Evolutionary conservation across 2,797 vertebrate genomes (phyloP).

Genomic region (Tadarida brasiliensis): DNA sequence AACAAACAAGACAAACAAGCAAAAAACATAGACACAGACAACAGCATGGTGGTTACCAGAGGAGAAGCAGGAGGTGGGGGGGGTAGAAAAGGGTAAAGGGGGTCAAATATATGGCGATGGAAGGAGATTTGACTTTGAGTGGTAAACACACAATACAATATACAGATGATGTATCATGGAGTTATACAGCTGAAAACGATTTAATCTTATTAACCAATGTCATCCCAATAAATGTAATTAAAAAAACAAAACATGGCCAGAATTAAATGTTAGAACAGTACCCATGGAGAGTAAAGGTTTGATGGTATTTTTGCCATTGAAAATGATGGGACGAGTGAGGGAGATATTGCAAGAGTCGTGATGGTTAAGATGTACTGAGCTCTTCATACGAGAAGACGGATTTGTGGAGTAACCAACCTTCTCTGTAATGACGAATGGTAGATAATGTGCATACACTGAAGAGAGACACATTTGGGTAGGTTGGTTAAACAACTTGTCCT

Average conservation of each 20-base stretch:
- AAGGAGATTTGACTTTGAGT: background rate
- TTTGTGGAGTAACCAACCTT: background rate
- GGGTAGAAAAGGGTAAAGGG: background rate
- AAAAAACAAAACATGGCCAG: background rate
- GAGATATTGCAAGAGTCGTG: background rate
- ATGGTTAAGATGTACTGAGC: background rate
- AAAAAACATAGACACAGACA: background rate
- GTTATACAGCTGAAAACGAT: background rate
- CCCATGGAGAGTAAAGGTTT: background rate
- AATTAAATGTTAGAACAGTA: background rate
- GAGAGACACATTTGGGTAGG: background rate
- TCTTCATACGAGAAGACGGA: background rate
- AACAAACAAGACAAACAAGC: background rate
- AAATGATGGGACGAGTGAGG: background rate
- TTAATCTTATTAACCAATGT: background rate
- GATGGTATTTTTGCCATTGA: background rate
- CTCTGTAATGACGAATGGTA: background rate
- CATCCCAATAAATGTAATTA: background rate
- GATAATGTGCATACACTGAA: background rate
- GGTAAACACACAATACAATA: background rate
- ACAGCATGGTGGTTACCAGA: background rate
- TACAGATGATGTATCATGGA: background rate
- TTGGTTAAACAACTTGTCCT: background rate
- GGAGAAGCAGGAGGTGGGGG: background rate
- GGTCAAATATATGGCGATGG: background rate